These are phyloP conservation scores for Poeciliopsis infans DNA, from an alignment of 2,797 vertebrate species.

Conservation along the genomic window DNA sequence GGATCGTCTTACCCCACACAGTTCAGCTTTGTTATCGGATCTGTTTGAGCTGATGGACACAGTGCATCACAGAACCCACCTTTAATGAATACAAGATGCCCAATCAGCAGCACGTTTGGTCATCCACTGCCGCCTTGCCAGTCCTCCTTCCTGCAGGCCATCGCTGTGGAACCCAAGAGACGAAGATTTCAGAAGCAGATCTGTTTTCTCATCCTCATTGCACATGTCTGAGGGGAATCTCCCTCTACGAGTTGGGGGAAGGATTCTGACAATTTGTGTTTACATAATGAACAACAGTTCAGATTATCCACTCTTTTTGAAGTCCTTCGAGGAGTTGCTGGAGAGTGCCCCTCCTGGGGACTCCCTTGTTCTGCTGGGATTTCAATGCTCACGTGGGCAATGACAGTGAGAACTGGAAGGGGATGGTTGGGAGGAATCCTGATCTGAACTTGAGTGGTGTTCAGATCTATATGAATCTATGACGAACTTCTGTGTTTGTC, in stretches of 20 bases:
- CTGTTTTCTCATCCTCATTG: slow-evolving; percentile 31
- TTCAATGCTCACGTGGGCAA: too few relatives aligned
- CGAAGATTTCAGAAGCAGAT: slow-evolving; percentile 57
- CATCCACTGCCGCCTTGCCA: slow-evolving; percentile 45
- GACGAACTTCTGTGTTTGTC: too few relatives aligned
- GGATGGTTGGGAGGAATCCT: too few relatives aligned
- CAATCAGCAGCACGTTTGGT: slow-evolving; percentile 71
- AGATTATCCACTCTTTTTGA: too few relatives aligned
- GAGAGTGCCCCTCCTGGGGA: too few relatives aligned
- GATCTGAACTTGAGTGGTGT: too few relatives aligned
- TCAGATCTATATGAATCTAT: too few relatives aligned
- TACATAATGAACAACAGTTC: too few relatives aligned
- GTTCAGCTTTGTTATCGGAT: slow-evolving; percentile 78
- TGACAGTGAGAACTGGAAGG: too few relatives aligned
- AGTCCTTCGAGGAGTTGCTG: too few relatives aligned
- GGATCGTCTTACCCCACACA: slow-evolving; percentile 74
- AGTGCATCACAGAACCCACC: slow-evolving; percentile 71
- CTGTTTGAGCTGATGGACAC: slow-evolving; percentile 66
- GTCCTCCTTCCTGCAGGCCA: slow-evolving; percentile 57
- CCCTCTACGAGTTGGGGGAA: not conserved
- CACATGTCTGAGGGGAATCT: slow-evolving; percentile 40
- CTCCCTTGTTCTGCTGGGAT: too few relatives aligned
- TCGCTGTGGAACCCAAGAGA: slow-evolving; percentile 35
- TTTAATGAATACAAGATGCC: slow-evolving; percentile 81
- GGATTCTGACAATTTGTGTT: too few relatives aligned